These are phyloP conservation scores for Neodontobutis hainanensis DNA, from an alignment of 2,113 vertebrate genomes.

Conservation along the genomic window DNA sequence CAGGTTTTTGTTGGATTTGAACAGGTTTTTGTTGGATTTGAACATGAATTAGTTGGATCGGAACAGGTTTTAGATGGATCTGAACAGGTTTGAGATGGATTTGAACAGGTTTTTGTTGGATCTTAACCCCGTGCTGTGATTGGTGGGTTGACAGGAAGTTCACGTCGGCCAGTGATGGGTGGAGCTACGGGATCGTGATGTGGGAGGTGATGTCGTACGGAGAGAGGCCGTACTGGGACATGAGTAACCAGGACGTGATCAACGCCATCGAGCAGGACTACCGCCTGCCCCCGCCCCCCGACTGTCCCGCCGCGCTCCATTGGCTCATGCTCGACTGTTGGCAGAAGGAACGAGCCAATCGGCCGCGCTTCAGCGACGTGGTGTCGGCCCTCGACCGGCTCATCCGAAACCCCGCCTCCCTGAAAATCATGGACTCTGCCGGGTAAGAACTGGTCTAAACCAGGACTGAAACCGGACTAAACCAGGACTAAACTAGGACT, in stretches of 20 bases:
- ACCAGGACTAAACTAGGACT: not conserved
- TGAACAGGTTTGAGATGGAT: too few species aligned
- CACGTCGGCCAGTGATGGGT: slow-evolving; percentile 83
- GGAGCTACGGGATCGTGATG: slow-evolving; percentile 87
- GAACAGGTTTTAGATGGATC: too few species aligned
- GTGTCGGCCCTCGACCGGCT: slow-evolving; percentile 86
- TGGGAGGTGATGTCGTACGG: slow-evolving; percentile 88
- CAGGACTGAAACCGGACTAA: not conserved
- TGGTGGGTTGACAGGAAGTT: slow-evolving; percentile 75
- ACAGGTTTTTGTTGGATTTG: not conserved
- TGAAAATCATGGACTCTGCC: slow-evolving; percentile 75
- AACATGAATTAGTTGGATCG: too few species aligned
- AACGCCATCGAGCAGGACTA: slow-evolving; percentile 86
- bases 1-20: too few species aligned
- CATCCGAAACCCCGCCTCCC: slow-evolving; percentile 87
- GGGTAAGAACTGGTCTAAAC: too few species aligned
- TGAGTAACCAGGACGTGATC: slow-evolving; percentile 87
- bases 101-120: too few species aligned
- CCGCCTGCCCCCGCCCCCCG: slow-evolving; percentile 84
- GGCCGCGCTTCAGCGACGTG: slow-evolving; percentile 84
- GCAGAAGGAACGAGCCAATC: slow-evolving; percentile 88
- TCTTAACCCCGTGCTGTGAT: not conserved
- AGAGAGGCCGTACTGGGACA: slow-evolving; percentile 83
- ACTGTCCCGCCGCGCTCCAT: slow-evolving; percentile 91
- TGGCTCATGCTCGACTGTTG: slow-evolving; percentile 97